phyloP scores from a whole-genome alignment of 92 coral and sea anemone species.

The Epizoanthus scotinus region DNA sequence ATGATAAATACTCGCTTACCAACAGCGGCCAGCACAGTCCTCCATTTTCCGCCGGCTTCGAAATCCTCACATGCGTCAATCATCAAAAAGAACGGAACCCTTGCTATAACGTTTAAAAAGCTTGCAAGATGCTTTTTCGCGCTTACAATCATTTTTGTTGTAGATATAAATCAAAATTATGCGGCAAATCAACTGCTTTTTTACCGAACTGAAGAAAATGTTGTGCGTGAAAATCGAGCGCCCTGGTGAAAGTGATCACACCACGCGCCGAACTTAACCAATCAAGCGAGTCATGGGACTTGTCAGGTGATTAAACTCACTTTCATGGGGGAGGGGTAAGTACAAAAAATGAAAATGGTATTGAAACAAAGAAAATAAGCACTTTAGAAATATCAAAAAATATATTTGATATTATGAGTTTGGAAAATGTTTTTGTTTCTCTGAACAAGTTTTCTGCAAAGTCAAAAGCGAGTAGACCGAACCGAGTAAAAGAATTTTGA shows the following conservation, averaged over 20 bases:
- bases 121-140: slow-evolving; percentile 46
- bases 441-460: neutral
- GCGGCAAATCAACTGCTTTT: neutral
- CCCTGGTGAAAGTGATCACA: no score
- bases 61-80: slow-evolving; percentile 54
- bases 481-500: neutral
- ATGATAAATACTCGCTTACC: slow-evolving; percentile 36
- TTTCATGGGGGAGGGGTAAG: slow-evolving; percentile 5
- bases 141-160: slow-evolving; percentile 30
- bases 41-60: slow-evolving; percentile 52
- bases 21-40: slow-evolving; percentile 53
- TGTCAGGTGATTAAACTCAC: neutral
- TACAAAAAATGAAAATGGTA: neutral
- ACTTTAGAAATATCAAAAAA: neutral
- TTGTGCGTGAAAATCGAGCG: no score
- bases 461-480: neutral
- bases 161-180: neutral
- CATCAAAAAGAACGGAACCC: slow-evolving; percentile 66
- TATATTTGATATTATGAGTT: neutral
- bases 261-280: neutral
- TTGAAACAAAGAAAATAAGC: neutral
- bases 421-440: neutral
- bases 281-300: neutral
- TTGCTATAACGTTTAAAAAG: slow-evolving; percentile 58
- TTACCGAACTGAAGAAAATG: no score